Conservation (phyloP, 2,888 invertebrate genomes). For the Tenthredo scrophulariae region DNA sequence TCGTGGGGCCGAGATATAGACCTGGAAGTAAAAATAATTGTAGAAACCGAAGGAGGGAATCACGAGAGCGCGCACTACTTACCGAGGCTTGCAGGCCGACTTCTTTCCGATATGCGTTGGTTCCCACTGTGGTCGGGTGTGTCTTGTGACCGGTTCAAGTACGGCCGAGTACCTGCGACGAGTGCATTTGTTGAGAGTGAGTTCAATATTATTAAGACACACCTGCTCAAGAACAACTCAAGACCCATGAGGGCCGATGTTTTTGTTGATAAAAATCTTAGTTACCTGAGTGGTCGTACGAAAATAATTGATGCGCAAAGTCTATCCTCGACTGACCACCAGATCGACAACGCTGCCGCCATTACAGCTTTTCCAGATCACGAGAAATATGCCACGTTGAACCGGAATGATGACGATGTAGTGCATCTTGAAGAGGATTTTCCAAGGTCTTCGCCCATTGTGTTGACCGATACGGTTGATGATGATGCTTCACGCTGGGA, state of each 20-base stretch:
- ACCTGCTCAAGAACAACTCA: constrained; percentile 45
- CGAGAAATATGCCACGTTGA: constrained; percentile 17
- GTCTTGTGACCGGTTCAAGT: constrained; percentile 54
- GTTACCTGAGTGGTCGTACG: constrained; percentile 49
- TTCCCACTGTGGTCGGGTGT: constrained; percentile 57
- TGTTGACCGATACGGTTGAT: no score
- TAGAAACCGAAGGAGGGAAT: background rate
- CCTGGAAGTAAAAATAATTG: background rate
- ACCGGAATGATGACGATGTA: constrained; percentile 39
- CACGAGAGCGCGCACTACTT: constrained; percentile 53
- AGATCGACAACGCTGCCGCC: background rate
- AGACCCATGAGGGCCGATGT: constrained; percentile 52
- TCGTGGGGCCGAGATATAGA: background rate
- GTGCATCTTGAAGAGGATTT: no score
- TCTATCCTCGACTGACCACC: background rate
- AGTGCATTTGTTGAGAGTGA: constrained; percentile 55
- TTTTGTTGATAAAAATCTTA: constrained; percentile 54
- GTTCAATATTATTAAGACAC: constrained; percentile 55
- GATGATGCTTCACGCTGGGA: no score
- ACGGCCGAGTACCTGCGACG: constrained; percentile 55
- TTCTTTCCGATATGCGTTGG: constrained; percentile 51
- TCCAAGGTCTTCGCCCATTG: no score
- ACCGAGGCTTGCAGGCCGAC: constrained; percentile 47
- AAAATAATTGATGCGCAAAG: constrained; percentile 43
- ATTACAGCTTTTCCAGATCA: background rate